These are phyloP conservation scores for Andrena hattorfiana DNA, from an alignment of 2,888 invertebrate species.

Conservation along the genomic window DNA sequence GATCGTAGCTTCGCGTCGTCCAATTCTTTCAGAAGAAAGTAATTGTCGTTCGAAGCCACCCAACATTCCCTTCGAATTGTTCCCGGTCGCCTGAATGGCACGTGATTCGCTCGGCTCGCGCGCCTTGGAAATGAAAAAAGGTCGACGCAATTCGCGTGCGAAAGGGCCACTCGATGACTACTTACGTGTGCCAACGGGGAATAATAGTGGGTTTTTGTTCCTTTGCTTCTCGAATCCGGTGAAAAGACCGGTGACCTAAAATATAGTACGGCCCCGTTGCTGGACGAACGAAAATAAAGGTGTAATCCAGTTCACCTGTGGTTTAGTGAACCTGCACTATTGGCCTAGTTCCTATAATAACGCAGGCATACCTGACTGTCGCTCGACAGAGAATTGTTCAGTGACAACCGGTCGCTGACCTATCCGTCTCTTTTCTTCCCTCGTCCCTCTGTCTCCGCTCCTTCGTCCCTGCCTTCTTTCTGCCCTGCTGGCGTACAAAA, in stretches of 20 bases:
- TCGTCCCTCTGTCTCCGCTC: neutral
- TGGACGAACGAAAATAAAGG: conserved; percentile 56
- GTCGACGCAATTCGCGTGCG: neutral
- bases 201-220: neutral
- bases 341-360: conserved; percentile 71
- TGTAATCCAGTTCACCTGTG: conserved; percentile 43
- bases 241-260: conserved; percentile 34
- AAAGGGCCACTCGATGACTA: conserved; percentile 5
- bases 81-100: conserved; percentile 4
- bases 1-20: no score
- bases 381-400: conserved; percentile 51
- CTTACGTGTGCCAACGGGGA: neutral
- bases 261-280: conserved; percentile 22
- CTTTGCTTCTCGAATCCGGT: conserved; percentile 43
- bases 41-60: neutral
- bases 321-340: conserved; percentile 73
- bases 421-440: conserved; percentile 48
- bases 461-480: conserved; percentile 38
- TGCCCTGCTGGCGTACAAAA: conserved; percentile 8
- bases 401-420: conserved; percentile 70
- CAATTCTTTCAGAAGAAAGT: neutral
- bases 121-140: neutral
- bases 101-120: conserved; percentile 21
- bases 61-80: neutral
- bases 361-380: conserved; percentile 47